Evolutionary conservation across 2,797 vertebrate genomes (phyloP).

Genomic region (Halcyon leucocephala): DNA sequence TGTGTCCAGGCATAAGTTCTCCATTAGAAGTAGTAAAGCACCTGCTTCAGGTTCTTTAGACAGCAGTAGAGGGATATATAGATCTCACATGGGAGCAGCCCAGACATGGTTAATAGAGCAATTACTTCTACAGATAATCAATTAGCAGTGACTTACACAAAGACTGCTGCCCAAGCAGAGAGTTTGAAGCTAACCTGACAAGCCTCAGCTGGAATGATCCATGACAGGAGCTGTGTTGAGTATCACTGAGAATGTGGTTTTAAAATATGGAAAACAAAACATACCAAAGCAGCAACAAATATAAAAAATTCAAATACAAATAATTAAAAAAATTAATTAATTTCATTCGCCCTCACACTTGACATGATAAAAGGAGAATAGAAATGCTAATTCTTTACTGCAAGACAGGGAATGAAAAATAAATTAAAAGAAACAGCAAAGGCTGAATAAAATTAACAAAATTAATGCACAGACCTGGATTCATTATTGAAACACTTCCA

Average conservation of each 20-base stretch:
- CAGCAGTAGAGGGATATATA: not conserved
- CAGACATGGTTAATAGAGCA: slow-evolving; percentile 7
- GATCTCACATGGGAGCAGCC: not conserved
- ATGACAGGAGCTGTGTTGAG: not conserved
- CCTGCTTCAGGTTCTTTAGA: slow-evolving; percentile 7
- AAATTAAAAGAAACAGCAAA: not conserved
- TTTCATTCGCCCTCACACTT: not conserved
- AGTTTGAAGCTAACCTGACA: not conserved
- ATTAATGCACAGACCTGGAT: not conserved
- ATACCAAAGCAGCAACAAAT: not conserved
- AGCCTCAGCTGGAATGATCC: not conserved
- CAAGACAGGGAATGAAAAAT: not conserved
- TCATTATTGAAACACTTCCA: not conserved
- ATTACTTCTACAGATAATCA: slow-evolving; percentile 53
- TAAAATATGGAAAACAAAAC: not conserved
- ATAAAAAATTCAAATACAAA: not conserved
- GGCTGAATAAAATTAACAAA: not conserved
- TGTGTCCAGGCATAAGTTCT: not conserved
- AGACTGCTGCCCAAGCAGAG: not conserved
- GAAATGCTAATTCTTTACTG: not conserved
- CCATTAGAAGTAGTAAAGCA: slow-evolving; percentile 26
- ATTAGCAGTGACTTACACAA: not conserved
- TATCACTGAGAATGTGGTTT: not conserved
- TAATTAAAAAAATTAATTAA: not conserved
- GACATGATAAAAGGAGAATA: not conserved